Evolutionary conservation across 30 jellyfish, hydroid and myxozoan genomes (phyloP).

Genomic region (Hydractinia symbiolongicarpus): DNA sequence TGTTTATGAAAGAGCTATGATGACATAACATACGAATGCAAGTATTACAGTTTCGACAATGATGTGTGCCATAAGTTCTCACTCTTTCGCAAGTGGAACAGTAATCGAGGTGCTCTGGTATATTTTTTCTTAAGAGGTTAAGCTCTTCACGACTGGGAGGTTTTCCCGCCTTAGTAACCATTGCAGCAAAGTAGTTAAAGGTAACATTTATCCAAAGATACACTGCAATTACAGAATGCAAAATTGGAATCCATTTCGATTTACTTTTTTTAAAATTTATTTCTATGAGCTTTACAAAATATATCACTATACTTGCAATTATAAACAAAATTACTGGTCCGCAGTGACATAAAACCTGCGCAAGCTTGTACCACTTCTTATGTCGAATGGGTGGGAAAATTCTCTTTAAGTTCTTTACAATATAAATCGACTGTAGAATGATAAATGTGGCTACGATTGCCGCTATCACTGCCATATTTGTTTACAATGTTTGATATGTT

Average conservation of each 20-base stretch:
- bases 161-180: conserved; percentile 61
- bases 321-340: conserved; percentile 41
- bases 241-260: conserved; percentile 23
- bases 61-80: conserved; percentile 56
- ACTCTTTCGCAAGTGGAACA: conserved; percentile 55
- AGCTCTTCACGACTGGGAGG: conserved; percentile 45
- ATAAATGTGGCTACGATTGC: conserved; percentile 13
- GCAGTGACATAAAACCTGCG: background rate
- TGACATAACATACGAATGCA: conserved; percentile 68
- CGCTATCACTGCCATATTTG: conserved; percentile 30
- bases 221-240: conserved; percentile 28
- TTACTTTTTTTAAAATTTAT: conserved; percentile 22
- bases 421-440: conserved; percentile 20
- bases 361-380: conserved; percentile 30
- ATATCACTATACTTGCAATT: conserved; percentile 27
- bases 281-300: conserved; percentile 39
- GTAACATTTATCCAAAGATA: conserved; percentile 67
- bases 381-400: conserved; percentile 9
- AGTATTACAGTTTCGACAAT: conserved; percentile 41
- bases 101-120: conserved; percentile 12
- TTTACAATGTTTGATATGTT: conserved; percentile 11
- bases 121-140: background rate
- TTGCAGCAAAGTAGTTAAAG: conserved; percentile 63
- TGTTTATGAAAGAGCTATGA: conserved; percentile 51
- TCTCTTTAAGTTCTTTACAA: conserved; percentile 22